Percentiles rank a stretch among this genome's conserved stretches.
phyloP scores from a whole-genome alignment of 2,888 invertebrate species.

The Epistrophe grossulariae region DNA sequence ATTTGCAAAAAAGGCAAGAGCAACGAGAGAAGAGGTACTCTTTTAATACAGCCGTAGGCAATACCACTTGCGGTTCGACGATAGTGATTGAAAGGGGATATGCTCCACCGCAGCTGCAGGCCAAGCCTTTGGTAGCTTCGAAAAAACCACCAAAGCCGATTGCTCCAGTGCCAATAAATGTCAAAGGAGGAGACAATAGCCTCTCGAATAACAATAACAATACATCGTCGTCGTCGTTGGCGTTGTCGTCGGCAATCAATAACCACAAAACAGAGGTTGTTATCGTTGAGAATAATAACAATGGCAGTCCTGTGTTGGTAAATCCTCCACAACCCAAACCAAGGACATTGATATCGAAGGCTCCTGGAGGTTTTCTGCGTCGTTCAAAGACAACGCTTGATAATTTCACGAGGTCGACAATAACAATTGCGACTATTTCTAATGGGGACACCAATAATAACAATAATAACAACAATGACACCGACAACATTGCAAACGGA shows the following conservation, averaged over 20 bases:
- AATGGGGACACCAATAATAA: constrained; percentile 58
- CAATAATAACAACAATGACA: constrained; percentile 39
- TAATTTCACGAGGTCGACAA: constrained; percentile 76
- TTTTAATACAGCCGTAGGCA: constrained; percentile 64
- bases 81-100: constrained; percentile 49
- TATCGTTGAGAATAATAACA: constrained; percentile 62
- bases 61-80: constrained; percentile 41
- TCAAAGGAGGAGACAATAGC: constrained; percentile 46
- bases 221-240: constrained; percentile 29
- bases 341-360: constrained; percentile 73
- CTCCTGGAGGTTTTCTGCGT: constrained; percentile 78
- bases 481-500: constrained; percentile 42
- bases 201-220: constrained; percentile 45
- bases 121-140: constrained; percentile 54
- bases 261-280: constrained; percentile 65
- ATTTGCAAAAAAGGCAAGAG: constrained; percentile 81
- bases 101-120: constrained; percentile 59
- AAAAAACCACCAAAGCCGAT: constrained; percentile 66
- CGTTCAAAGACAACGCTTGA: constrained; percentile 82
- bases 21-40: constrained; percentile 78
- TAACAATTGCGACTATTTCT: constrained; percentile 43
- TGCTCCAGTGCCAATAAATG: constrained; percentile 62
- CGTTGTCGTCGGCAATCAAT: constrained; percentile 68
- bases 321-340: constrained; percentile 72
- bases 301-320: constrained; percentile 52